These are phyloP conservation scores for Aspidiotus destructor DNA, from an alignment of 2,888 invertebrate species.

Conservation along the genomic window DNA sequence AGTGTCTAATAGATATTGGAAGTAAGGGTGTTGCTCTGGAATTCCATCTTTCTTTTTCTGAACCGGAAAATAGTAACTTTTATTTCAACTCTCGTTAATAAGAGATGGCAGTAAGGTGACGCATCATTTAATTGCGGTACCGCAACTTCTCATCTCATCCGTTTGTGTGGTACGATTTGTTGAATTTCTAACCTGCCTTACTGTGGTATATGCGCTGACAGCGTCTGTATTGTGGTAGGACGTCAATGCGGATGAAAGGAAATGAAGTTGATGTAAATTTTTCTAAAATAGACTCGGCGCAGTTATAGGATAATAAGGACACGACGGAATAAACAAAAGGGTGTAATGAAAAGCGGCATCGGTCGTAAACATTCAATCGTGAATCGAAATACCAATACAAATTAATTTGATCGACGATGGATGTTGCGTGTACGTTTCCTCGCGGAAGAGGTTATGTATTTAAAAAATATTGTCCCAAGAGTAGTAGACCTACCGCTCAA, in stretches of 20 bases:
- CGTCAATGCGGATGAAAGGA: not conserved
- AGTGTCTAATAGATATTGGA: slow-evolving; percentile 16
- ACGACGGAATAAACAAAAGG: slow-evolving; percentile 22
- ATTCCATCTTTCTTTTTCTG: too few relatives aligned
- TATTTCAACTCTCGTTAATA: too few relatives aligned
- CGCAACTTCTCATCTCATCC: too few relatives aligned
- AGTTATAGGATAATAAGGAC: slow-evolving; percentile 18
- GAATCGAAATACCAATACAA: too few relatives aligned
- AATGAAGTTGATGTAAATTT: not conserved
- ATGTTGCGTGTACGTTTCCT: not conserved
- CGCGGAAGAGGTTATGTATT: not conserved
- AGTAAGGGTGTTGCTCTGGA: not conserved
- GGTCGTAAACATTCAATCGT: slow-evolving; percentile 11
- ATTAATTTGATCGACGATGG: too few relatives aligned
- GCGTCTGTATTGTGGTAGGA: not conserved
- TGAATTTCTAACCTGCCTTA: too few relatives aligned
- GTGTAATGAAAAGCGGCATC: slow-evolving; percentile 23
- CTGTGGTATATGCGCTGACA: too few relatives aligned
- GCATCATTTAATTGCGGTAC: too few relatives aligned
- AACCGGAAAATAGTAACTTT: too few relatives aligned
- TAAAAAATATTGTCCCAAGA: not conserved
- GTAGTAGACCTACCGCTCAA: not conserved
- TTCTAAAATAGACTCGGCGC: not conserved
- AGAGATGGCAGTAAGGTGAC: too few relatives aligned
- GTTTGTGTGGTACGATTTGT: too few relatives aligned